Base-by-base conservation (phyloP, 2,113 vertebrate species). In the Thryonomys swinderianus region DNA sequence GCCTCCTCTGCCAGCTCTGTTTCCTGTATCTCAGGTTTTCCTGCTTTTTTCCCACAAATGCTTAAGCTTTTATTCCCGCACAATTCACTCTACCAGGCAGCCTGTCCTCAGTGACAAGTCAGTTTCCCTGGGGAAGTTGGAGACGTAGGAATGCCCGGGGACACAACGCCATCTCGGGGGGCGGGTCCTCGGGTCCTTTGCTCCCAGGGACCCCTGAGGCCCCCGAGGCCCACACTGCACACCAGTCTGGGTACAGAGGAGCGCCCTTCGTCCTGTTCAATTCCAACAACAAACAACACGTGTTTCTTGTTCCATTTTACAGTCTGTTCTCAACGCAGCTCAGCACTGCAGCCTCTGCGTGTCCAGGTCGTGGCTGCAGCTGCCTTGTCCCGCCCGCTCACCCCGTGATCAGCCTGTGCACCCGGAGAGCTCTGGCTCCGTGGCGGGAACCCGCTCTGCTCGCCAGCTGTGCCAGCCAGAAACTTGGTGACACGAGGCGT, bases 181-280 rank as follows among this genome's bases (percentile, higher is more conserved):
- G 6, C 3, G 0, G n/a, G 71, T 20, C 32, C 30, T 3, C 1
- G 0, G 27, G 40, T 7, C 25, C 42, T 48, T 14, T 17, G 5
- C 20, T 14, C 0, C 4, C 3, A 20, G 5, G 2, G 7, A 10
- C 6, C 12, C 37, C 34, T 25, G n/a, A n/a, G 10, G 48, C 48
- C 69, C 27, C 32, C 51, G 23, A 18, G 2, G 8, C 2, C 32
- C 18, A 4, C 7, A 10, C 42, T 30, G 17, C 0, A 25, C 32
- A 20, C 25, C 57, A 12, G 40, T 7, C 42, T 34, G 10, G 1
- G 12, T 0, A 1, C 48, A n/a, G 40, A 51, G 2, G 37, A 42
- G 3, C 27, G 59, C 55, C n/a, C 21, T 21, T 0, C n/a, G 32
- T 51, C 2, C 48, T 30, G 13, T 37, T 5, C 16, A 67, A 7